These are phyloP conservation scores for Eubasilissa regina DNA, from an alignment of 1,140 invertebrate genomes.

Conservation along the genomic window DNA sequence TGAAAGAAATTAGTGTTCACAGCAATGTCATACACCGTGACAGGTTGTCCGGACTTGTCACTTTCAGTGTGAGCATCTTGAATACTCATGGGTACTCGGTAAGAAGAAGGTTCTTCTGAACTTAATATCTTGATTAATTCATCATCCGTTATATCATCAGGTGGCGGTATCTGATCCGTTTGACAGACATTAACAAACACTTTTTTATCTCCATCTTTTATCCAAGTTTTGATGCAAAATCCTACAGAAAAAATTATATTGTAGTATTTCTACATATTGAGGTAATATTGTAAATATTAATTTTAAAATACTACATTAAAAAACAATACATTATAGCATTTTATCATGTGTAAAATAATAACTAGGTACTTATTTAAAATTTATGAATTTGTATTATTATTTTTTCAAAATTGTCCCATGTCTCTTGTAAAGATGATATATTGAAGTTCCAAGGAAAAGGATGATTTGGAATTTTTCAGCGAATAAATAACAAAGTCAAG, in stretches of 20 bases:
- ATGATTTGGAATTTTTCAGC: too few species aligned
- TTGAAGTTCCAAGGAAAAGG: too few species aligned
- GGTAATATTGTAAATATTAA: not conserved
- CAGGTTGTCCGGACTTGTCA: slow-evolving; percentile 83
- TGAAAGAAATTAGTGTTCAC: slow-evolving; percentile 82
- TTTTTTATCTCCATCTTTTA: slow-evolving; percentile 79
- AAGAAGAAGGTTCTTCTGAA: slow-evolving; percentile 80
- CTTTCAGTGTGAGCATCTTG: slow-evolving; percentile 83
- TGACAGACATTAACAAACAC: slow-evolving; percentile 87
- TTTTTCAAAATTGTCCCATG: too few species aligned
- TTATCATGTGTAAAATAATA: not conserved
- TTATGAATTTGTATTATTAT: too few species aligned
- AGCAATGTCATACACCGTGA: slow-evolving; percentile 84
- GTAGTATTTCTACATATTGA: too few species aligned
- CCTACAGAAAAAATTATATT: slow-evolving; percentile 72
- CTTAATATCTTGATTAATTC: slow-evolving; percentile 81
- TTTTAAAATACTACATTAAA: not conserved
- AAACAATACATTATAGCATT: not conserved
- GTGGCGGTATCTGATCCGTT: slow-evolving; percentile 82
- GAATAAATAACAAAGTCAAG: not conserved
- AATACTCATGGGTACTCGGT: slow-evolving; percentile 90
- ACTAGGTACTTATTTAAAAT: too few species aligned
- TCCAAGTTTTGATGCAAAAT: slow-evolving; percentile 87
- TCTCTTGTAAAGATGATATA: too few species aligned
- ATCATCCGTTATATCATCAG: slow-evolving; percentile 85